Evolutionary conservation across 1,140 invertebrate genomes (phyloP), one percentile per base, ranked within the genome.

Genomic region (Berghia stephanieae): DNA sequence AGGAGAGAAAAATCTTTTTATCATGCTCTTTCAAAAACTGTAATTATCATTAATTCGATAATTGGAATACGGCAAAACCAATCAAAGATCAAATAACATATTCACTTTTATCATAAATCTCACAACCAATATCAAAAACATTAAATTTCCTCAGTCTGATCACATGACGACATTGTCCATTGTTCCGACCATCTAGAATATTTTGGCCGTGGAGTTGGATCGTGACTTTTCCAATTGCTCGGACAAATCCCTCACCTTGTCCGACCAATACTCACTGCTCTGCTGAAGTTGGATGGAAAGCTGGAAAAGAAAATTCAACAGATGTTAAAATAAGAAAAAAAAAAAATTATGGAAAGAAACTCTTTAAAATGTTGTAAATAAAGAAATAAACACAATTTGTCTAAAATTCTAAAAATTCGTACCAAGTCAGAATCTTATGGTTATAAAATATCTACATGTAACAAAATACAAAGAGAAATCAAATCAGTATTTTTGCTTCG

Each of bases 191-290:
- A 43, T 34, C 44, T 6, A 73, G 57, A 16, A 55, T 2, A 66
- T 38, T 24, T 66, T 63, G 36, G 60, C n/a, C 18, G 27, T 74
- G 31, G 71, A 24, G 27, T 34, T 8, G 42, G 13, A 27, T 3
- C 67, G 68, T n/a, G 55, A n/a, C 18, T 69, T 77, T 18, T 79
- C 86, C 60, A 85, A 67, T 55, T 85, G 84, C 31, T 27, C 60
- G 2, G 86, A 85, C 6, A 88, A 81, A 60, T 82, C 81, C 13
- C 86, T 84, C 1, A 88, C 87, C 79, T 88, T 88, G 63, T 88
- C 87, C 42, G 87, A 80, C 87, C 87, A 88, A 76, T 87, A 88
- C 63, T 88, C 87, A 77, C 85, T 88, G 78, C 86, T 88, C 83
- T 88, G 83, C 66, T 88, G 86, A 31, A 88, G 83, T 78, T 88